Percentiles rank a stretch among this genome's conserved stretches.
These are phyloP conservation scores for Gymnoscopelus braueri DNA, from an alignment of 2,797 vertebrate genomes.

Conservation along the genomic window DNA sequence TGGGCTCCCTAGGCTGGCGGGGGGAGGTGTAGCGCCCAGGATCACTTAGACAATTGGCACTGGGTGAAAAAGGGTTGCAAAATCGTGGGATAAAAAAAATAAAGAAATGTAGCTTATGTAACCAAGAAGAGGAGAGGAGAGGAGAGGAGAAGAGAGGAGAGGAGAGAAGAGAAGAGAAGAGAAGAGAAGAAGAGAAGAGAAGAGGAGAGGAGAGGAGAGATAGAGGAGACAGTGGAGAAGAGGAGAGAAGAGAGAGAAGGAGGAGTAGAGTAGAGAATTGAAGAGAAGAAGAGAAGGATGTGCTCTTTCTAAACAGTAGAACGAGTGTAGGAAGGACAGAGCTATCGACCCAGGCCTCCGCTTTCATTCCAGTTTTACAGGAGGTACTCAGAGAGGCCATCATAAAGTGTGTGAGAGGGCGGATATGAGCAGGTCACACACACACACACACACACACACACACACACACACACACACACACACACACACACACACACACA, in stretches of 20 bases:
- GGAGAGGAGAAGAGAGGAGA: background rate
- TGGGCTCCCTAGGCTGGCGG: too few relatives aligned
- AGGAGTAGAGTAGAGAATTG: background rate
- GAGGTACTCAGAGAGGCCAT: conserved; percentile 29
- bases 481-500: too few relatives aligned
- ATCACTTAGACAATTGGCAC: too few relatives aligned
- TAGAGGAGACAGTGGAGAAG: too few relatives aligned
- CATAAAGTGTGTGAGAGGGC: conserved; percentile 41
- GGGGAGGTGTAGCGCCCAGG: too few relatives aligned
- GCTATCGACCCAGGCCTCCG: conserved; percentile 30
- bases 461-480: too few relatives aligned
- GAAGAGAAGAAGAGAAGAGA: background rate
- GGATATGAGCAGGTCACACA: conserved; percentile 11
- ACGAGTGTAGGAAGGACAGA: conserved; percentile 10
- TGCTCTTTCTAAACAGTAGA: conserved; percentile 8
- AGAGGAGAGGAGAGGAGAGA: background rate
- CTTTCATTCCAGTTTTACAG: conserved; percentile 46
- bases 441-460: too few relatives aligned
- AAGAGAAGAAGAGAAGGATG: background rate
- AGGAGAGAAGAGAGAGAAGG: conserved; percentile 12
- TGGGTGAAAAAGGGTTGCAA: too few relatives aligned
- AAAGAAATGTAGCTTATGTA: too few relatives aligned
- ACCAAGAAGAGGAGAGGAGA: too few relatives aligned
- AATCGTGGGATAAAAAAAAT: too few relatives aligned
- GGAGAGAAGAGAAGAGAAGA: background rate